Conservation (phyloP, 2,113 vertebrate genomes). For the Silurus asotus region DNA sequence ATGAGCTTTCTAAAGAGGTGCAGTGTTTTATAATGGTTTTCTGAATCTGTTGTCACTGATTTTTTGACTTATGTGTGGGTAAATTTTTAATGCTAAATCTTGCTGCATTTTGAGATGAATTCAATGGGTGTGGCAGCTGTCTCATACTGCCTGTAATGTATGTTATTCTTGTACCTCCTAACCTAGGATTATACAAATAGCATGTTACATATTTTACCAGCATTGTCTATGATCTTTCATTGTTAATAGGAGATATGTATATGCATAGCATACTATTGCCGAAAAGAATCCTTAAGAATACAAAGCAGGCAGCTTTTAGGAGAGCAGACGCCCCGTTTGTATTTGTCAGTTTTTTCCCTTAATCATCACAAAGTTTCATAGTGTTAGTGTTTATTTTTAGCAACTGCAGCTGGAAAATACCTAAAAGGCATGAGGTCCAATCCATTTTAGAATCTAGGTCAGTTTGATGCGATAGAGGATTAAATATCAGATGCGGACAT, state of each 20-base stretch:
- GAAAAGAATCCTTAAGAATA: not conserved
- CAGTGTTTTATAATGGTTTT: conserved; percentile 23
- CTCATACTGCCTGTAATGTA: not conserved
- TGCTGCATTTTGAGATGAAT: conserved; percentile 33
- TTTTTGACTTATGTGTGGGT: not conserved
- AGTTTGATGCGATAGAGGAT: conserved; percentile 5
- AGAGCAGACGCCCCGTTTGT: not conserved
- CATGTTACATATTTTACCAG: not conserved
- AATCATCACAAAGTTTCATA: not conserved
- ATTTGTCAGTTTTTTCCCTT: not conserved
- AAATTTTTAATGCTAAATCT: not conserved
- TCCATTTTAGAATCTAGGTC: conserved; percentile 21
- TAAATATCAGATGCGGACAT: not conserved
- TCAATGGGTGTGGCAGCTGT: conserved; percentile 39
- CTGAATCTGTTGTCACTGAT: conserved; percentile 11
- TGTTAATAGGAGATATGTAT: not conserved
- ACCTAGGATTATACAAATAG: not conserved
- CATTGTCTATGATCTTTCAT: not conserved
- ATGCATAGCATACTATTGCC: not conserved
- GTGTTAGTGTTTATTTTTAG: conserved; percentile 19
- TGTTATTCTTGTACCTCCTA: not conserved
- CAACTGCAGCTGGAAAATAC: conserved; percentile 3
- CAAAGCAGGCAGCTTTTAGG: not conserved
- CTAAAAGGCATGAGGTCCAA: conserved; percentile 11
- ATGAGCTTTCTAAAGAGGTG: conserved; percentile 95